Evolutionary conservation across 2,113 vertebrate genomes (phyloP).

Genomic region (Odontophorus gujanensis): DNA sequence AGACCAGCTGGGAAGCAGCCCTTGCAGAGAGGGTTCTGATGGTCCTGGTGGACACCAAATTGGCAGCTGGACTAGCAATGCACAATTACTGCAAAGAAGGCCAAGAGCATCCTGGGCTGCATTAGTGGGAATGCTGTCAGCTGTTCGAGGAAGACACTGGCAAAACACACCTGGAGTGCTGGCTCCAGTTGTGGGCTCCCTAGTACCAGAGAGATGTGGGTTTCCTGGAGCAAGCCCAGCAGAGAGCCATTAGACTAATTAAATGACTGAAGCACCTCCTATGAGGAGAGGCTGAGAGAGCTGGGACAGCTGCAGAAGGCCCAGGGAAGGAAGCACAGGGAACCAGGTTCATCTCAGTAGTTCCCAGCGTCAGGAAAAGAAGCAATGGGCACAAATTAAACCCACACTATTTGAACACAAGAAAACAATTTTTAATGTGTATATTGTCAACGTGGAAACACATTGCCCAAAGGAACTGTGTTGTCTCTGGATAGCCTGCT

Average conservation of each 20-base stretch:
- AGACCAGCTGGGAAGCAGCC: neutral
- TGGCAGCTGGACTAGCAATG: neutral
- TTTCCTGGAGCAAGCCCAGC: neutral
- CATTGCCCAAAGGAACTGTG: neutral
- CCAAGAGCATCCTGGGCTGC: neutral
- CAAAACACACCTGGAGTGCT: neutral
- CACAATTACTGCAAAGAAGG: neutral
- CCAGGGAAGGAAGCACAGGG: neutral
- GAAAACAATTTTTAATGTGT: neutral
- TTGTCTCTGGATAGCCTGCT: neutral
- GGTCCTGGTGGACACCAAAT: neutral
- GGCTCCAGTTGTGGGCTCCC: neutral
- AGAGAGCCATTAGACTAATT: neutral
- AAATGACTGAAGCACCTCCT: neutral
- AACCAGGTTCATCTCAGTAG: neutral
- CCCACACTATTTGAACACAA: neutral
- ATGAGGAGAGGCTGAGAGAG: neutral
- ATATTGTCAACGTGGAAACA: neutral
- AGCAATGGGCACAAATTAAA: neutral
- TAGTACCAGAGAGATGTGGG: neutral
- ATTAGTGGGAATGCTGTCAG: neutral
- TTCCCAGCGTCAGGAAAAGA: neutral
- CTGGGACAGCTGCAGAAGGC: neutral
- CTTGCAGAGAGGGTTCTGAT: neutral
- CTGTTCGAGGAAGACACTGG: accelerated